phyloP scores from a whole-genome alignment of 2,797 vertebrate genomes.

The Cuniculus paca region DNA sequence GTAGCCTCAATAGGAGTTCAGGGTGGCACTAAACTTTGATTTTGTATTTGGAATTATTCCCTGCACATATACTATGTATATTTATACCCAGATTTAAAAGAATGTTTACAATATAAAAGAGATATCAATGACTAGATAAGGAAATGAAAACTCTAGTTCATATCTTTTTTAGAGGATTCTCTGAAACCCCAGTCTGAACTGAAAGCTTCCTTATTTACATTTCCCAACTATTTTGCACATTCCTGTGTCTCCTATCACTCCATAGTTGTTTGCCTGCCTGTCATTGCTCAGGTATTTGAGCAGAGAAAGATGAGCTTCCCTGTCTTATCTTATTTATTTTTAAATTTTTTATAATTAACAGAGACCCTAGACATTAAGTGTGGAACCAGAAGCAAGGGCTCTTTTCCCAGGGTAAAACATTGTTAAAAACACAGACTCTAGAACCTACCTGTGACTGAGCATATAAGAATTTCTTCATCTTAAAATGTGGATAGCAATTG shows the following conservation, averaged over 20 bases:
- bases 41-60: slow-evolving; percentile 44
- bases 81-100: not conserved
- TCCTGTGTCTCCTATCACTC: not conserved
- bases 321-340: slow-evolving; percentile 47
- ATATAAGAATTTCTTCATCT: slow-evolving; percentile 6
- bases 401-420: not conserved
- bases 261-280: slow-evolving; percentile 37
- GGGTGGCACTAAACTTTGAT: not conserved
- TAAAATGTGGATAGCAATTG: not conserved
- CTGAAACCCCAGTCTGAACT: not conserved
- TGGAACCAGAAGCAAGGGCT: not conserved
- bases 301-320: not conserved
- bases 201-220: slow-evolving; percentile 39
- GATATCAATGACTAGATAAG: not conserved
- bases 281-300: not conserved
- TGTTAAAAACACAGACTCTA: not conserved
- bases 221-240: slow-evolving; percentile 60
- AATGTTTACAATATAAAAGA: not conserved
- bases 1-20: not conserved
- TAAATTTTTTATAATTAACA: slow-evolving; percentile 9
- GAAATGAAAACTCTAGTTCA: slow-evolving; percentile 41
- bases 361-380: not conserved
- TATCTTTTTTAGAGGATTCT: not conserved
- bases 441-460: not conserved
- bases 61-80: not conserved